phyloP scores from a whole-genome alignment of 2,797 vertebrate species.

The Chaenodraco wilsoni region DNA sequence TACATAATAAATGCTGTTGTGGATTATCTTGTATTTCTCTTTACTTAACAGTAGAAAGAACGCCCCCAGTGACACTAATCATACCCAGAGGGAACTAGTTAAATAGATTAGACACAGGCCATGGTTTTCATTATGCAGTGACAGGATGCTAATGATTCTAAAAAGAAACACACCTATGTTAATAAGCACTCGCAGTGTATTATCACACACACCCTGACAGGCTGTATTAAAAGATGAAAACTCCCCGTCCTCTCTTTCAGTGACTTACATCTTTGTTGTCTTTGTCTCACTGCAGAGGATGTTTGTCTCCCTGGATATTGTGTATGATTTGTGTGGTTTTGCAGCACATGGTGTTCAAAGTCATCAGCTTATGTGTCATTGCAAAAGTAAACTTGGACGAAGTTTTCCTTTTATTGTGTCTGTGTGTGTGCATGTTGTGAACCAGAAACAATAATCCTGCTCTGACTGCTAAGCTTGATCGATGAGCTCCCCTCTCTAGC shows the following conservation, averaged over 20 bases:
- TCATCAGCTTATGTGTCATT: slow-evolving; percentile 28
- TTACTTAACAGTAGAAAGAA: slow-evolving; percentile 7
- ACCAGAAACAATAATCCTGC: neutral
- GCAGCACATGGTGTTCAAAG: slow-evolving; percentile 46
- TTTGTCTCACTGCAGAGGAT: slow-evolving; percentile 22
- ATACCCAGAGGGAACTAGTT: slow-evolving; percentile 47
- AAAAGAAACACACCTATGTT: slow-evolving; percentile 5
- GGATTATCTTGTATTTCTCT: slow-evolving; percentile 18
- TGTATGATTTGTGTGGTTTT: slow-evolving; percentile 39
- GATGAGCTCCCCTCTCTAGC: slow-evolving; percentile 27
- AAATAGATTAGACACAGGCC: slow-evolving; percentile 48
- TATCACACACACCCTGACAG: slow-evolving; percentile 6
- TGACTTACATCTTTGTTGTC: slow-evolving; percentile 11
- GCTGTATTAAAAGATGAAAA: slow-evolving; percentile 18
- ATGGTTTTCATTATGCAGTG: slow-evolving; percentile 58
- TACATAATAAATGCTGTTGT: slow-evolving; percentile 5
- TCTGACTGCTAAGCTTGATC: slow-evolving; percentile 29
- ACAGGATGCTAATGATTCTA: slow-evolving; percentile 34
- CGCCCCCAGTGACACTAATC: slow-evolving; percentile 31
- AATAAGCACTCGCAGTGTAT: neutral
- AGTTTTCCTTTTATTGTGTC: neutral
- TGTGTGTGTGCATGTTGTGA: neutral
- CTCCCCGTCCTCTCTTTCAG: slow-evolving; percentile 12
- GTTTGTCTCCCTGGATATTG: slow-evolving; percentile 9
- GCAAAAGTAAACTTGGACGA: slow-evolving; percentile 16